Conservation (phyloP, 2,888 invertebrate species). For the Thalpophila matura region DNA sequence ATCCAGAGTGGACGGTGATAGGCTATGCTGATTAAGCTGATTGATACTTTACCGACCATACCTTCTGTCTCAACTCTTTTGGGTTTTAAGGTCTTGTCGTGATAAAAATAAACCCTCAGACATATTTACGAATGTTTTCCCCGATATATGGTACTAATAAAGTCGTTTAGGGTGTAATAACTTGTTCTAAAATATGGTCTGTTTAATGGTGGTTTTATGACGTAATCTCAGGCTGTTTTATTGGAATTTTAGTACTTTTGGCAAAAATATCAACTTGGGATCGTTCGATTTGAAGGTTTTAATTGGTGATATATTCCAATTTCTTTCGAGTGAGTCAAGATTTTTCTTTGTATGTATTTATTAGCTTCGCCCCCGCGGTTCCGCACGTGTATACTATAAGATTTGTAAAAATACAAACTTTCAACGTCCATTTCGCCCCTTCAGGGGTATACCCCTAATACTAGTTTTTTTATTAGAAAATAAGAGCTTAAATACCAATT, state of each 20-base stretch:
- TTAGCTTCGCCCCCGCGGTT: too few relatives aligned
- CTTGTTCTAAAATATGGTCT: conserved; percentile 39
- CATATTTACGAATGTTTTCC: conserved; percentile 30
- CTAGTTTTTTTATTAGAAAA: too few relatives aligned
- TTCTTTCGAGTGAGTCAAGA: too few relatives aligned
- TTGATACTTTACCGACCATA: too few relatives aligned
- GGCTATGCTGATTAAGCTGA: too few relatives aligned
- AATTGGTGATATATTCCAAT: not conserved
- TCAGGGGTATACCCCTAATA: too few relatives aligned
- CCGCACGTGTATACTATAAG: too few relatives aligned
- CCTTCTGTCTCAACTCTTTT: conserved; percentile 2
- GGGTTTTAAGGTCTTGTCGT: not conserved
- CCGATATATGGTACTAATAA: conserved; percentile 42
- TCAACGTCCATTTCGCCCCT: not conserved
- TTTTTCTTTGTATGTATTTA: too few relatives aligned
- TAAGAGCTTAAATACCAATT: too few relatives aligned
- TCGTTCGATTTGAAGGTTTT: not conserved
- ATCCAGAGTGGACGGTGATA: too few relatives aligned
- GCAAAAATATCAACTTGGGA: conserved; percentile 9
- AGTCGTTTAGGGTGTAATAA: conserved; percentile 27
- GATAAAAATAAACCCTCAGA: conserved; percentile 20
- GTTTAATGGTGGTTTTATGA: conserved; percentile 44
- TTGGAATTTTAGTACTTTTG: conserved; percentile 5
- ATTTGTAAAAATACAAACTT: too few relatives aligned
- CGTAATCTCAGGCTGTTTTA: conserved; percentile 17